phyloP scores from a whole-genome alignment of 2,113 vertebrate species.

The Coptodon bakossiorum region DNA sequence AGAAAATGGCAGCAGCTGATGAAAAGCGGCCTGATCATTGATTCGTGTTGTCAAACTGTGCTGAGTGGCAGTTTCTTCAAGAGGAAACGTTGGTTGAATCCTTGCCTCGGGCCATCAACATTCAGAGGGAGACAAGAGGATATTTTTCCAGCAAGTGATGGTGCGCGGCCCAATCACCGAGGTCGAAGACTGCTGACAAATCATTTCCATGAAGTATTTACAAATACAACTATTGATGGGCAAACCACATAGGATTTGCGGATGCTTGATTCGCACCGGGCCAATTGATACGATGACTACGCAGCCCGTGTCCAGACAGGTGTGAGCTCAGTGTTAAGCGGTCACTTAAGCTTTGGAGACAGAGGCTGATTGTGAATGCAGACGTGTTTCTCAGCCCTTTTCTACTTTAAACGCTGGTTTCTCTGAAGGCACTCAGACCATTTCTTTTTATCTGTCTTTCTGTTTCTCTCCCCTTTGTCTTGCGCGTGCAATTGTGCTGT shows the following conservation, averaged over 20 bases:
- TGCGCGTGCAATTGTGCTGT: not conserved
- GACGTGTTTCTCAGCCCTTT: slow-evolving; percentile 10
- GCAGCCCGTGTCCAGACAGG: not conserved
- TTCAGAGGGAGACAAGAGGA: slow-evolving; percentile 24
- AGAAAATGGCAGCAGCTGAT: slow-evolving; percentile 43
- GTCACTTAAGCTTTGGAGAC: slow-evolving; percentile 9
- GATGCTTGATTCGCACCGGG: not conserved
- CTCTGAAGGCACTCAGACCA: not conserved
- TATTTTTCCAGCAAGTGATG: slow-evolving; percentile 8
- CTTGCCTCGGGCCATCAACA: slow-evolving; percentile 27
- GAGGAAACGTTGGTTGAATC: slow-evolving; percentile 31
- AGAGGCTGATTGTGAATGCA: slow-evolving; percentile 14
- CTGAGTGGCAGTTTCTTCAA: slow-evolving; percentile 38
- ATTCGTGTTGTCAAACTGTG: slow-evolving; percentile 35
- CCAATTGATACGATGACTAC: slow-evolving; percentile 22
- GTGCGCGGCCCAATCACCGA: not conserved
- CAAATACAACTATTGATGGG: slow-evolving; percentile 27
- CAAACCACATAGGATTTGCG: not conserved
- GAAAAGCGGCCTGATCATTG: slow-evolving; percentile 47
- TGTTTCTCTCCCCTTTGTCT: not conserved
- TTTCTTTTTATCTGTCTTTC: slow-evolving; percentile 5
- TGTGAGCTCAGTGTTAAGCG: slow-evolving; percentile 17
- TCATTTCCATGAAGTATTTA: slow-evolving; percentile 24
- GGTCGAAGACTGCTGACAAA: slow-evolving; percentile 41
- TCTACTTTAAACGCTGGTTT: slow-evolving; percentile 17